Conservation (phyloP, 2,113 vertebrate species). For the Lycocorax pyrrhopterus region DNA sequence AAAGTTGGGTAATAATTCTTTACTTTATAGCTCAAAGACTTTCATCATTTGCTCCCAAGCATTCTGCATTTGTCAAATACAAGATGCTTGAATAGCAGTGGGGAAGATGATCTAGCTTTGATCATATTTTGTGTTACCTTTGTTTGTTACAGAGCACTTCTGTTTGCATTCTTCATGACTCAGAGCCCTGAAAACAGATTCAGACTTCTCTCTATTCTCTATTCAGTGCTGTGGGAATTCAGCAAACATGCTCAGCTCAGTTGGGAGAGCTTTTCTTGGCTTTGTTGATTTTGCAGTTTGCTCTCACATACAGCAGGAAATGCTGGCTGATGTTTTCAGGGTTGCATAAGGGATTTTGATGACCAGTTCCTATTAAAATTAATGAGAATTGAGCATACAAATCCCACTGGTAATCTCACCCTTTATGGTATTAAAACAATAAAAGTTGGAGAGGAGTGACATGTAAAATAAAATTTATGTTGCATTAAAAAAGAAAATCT, state of each 20-base stretch:
- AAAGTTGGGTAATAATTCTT: not conserved
- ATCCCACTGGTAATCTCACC: constrained; percentile 14
- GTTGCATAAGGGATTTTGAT: constrained; percentile 1
- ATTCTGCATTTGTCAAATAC: not conserved
- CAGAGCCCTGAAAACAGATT: not conserved
- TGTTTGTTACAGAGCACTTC: not conserved
- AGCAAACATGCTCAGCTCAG: not conserved
- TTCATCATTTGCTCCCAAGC: not conserved
- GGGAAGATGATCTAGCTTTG: not conserved
- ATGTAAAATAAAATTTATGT: constrained; percentile 30
- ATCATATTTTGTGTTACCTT: not conserved
- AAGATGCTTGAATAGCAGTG: not conserved
- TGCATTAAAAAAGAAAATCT: constrained; percentile 2
- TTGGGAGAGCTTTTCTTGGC: not conserved
- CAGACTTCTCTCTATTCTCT: not conserved
- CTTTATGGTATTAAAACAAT: constrained; percentile 21
- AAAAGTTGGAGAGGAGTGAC: constrained; percentile 1
- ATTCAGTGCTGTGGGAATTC: not conserved
- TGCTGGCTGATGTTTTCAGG: not conserved
- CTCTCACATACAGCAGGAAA: not conserved
- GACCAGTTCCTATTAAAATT: constrained; percentile 33
- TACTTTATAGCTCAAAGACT: not conserved
- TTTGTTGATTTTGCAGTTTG: constrained; percentile 17
- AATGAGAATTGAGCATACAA: constrained; percentile 33
- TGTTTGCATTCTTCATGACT: not conserved